These are phyloP conservation scores for Ceriagrion tenellum DNA, from an alignment of 2,888 invertebrate genomes.

Conservation along the genomic window DNA sequence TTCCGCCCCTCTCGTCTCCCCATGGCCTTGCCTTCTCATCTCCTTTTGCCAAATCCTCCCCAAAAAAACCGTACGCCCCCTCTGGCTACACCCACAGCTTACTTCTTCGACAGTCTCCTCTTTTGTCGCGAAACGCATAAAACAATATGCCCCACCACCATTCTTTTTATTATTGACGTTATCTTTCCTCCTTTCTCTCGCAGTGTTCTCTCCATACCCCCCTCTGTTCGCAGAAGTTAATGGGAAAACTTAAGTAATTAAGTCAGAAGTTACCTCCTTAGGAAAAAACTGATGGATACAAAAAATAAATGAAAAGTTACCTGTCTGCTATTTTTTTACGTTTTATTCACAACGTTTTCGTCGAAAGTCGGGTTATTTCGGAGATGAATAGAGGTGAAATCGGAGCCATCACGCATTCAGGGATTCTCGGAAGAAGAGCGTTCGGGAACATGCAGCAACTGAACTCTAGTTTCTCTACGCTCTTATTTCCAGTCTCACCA, in stretches of 20 bases:
- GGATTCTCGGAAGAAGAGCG: not conserved
- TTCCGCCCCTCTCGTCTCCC: too few relatives aligned
- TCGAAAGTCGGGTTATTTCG: not conserved
- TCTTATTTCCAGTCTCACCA: not conserved
- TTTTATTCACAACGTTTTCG: not conserved
- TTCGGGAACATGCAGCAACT: not conserved
- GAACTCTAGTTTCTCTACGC: not conserved
- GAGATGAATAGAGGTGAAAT: not conserved
- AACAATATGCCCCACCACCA: not conserved
- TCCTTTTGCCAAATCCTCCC: not conserved
- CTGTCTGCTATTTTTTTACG: not conserved
- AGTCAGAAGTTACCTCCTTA: not conserved
- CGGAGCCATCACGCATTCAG: not conserved
- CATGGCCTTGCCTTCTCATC: not conserved
- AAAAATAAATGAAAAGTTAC: not conserved
- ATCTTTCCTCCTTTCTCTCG: not conserved
- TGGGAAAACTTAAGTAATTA: conserved; percentile 31
- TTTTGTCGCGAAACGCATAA: not conserved
- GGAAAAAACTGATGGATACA: not conserved
- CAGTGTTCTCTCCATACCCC: not conserved
- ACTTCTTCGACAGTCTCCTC: not conserved
- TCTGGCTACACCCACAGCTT: too few relatives aligned
- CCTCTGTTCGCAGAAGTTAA: not conserved
- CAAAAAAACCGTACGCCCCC: too few relatives aligned
- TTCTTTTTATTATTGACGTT: not conserved